Evolutionary conservation across 2,888 invertebrate genomes (phyloP), one percentile per base, ranked within the genome.

Genomic region (Macaria notata): DNA sequence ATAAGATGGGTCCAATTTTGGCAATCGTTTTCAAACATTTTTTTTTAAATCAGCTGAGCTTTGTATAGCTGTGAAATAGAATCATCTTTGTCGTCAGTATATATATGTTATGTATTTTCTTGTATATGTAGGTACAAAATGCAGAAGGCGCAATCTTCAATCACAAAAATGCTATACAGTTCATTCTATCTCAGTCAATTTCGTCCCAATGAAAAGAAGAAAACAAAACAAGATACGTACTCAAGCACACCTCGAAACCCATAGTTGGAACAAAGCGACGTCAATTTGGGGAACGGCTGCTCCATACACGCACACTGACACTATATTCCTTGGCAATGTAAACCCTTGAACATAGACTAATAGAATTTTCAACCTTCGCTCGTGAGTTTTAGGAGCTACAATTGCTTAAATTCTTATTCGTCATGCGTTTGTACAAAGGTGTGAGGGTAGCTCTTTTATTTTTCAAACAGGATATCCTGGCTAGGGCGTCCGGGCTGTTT

Each of bases 381-480:
- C 59, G 7, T 42, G 3, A 4, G 5, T 6, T 9, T n/a, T 44
- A 58, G 19, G 39, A 9, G 9, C 60, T 49, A 69, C 55, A 63
- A 38, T 75, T 52, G 63, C 43, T 6, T 68, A 54, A 46, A 49
- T 45, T 19, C 51, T 61, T 30, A 9, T 19, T 41, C 47, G 49
- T 53, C 54, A 56, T 64, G 52, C 55, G 62, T 63, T 64, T 54
- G 50, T 63, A 66, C 62, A 75, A 79, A 82, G 83, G 85, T 84
- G 85, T 79, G 78, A 70, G 83, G 86, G 84, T 82, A 76, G 82
- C 73, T 81, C 83, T 86, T 88, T 88, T 86, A 83, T 87, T 87
- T 83, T 86, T 83, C 75, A 83, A 84, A 88, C 88, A 88, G 88
- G 88, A 88, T 87, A 87, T 88, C 88, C 88, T 87, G 86, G 71